Percentiles rank a stretch among this genome's conserved stretches.
phyloP scores from a whole-genome alignment of 1,140 invertebrate species.

The Ostrea edulis region DNA sequence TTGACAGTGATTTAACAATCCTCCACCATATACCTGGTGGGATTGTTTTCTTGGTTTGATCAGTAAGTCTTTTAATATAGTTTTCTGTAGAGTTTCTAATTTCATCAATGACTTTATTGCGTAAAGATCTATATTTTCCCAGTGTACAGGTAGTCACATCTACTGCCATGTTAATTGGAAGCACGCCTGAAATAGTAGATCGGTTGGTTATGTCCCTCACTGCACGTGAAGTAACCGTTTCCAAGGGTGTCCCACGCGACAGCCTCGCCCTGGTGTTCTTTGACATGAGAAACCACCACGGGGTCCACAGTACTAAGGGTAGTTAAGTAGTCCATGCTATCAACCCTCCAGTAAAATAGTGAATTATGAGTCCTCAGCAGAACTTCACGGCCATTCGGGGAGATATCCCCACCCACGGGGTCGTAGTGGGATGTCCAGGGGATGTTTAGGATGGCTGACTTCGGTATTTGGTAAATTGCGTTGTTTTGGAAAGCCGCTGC shows the following conservation, averaged over 20 bases:
- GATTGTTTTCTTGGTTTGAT: too few species aligned
- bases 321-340: constrained; percentile 48
- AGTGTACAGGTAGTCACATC: too few species aligned
- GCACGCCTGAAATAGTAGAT: constrained; percentile 52
- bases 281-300: constrained; percentile 45
- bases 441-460: constrained; percentile 38
- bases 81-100: too few species aligned
- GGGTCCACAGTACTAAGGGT: constrained; percentile 22
- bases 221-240: constrained; percentile 62
- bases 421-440: constrained; percentile 53
- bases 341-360: constrained; percentile 48
- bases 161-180: background rate
- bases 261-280: constrained; percentile 52
- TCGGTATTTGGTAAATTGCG: constrained; percentile 37
- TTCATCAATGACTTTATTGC: too few species aligned
- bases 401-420: constrained; percentile 65
- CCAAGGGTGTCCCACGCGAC: constrained; percentile 60
- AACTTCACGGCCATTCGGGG: constrained; percentile 60
- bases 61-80: too few species aligned
- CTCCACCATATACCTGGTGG: too few species aligned
- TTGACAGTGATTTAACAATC: too few species aligned
- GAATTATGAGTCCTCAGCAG: constrained; percentile 57
- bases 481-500: constrained; percentile 40
- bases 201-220: constrained; percentile 56
- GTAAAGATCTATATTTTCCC: too few species aligned